Percentiles rank a stretch among this genome's conserved stretches.
phyloP scores from a whole-genome alignment of 2,113 vertebrate genomes.

The Fregetta grallaria region DNA sequence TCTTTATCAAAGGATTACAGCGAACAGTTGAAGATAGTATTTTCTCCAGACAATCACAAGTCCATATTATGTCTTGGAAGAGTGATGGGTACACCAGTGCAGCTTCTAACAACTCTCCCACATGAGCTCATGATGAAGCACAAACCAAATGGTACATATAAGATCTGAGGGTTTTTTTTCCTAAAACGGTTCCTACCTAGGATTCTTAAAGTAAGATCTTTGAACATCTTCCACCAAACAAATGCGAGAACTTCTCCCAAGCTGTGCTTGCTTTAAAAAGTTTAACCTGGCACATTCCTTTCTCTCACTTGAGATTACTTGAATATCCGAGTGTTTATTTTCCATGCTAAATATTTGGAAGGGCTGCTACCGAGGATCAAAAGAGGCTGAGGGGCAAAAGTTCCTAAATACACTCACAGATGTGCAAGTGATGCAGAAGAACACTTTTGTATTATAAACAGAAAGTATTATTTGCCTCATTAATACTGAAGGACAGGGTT shows the following conservation, averaged over 20 bases:
- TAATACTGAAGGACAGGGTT: background rate
- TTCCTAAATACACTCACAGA: background rate
- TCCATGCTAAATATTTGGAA: background rate
- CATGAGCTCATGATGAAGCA: background rate
- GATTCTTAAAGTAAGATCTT: background rate
- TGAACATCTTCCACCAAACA: background rate
- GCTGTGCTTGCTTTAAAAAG: background rate
- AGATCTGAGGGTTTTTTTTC: background rate
- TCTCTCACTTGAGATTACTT: background rate
- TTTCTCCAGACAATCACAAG: background rate
- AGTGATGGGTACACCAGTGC: background rate
- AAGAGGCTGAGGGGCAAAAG: background rate
- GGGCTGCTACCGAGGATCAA: background rate
- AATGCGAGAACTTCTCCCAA: background rate
- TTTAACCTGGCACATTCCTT: background rate
- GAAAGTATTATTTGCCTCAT: background rate
- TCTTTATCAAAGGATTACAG: background rate
- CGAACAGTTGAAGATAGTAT: background rate
- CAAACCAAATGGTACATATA: background rate
- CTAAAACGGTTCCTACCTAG: background rate
- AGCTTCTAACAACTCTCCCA: conserved; percentile 19
- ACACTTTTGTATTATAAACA: background rate
- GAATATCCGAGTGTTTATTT: background rate
- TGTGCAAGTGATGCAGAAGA: background rate
- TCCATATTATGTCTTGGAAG: background rate